Conservation (phyloP, 2,888 invertebrate genomes). For the Rhogogaster chlorosoma region DNA sequence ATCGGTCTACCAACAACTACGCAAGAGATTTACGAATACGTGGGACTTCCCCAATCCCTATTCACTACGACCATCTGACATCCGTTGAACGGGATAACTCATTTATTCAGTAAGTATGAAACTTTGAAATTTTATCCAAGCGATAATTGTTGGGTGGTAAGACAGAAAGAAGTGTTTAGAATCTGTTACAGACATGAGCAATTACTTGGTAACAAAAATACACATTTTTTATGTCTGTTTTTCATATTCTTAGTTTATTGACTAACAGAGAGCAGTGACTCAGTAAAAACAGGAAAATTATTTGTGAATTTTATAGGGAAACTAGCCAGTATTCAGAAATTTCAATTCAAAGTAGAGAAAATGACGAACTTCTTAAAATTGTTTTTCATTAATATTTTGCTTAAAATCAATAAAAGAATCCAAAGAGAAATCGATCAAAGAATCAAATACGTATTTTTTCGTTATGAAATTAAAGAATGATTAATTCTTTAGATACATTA, state of each 20-base stretch:
- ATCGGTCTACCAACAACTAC: background rate
- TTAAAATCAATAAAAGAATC: background rate
- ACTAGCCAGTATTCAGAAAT: background rate
- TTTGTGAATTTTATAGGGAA: background rate
- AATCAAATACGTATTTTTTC: background rate
- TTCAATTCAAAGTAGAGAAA: background rate
- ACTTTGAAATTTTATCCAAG: background rate
- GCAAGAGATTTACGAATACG: background rate
- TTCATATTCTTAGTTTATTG: background rate
- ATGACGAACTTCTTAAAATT: background rate
- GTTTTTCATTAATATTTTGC: background rate
- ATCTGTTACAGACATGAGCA: background rate
- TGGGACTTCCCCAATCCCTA: background rate
- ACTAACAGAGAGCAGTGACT: background rate
- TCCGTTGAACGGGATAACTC: background rate
- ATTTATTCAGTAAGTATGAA: constrained; percentile 14
- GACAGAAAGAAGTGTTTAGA: background rate
- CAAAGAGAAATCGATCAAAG: too few species aligned
- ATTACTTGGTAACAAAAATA: background rate
- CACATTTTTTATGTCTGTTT: background rate
- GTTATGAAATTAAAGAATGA: background rate
- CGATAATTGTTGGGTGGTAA: background rate
- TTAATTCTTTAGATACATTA: background rate
- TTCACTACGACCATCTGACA: background rate
- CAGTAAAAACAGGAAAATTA: background rate